Evolutionary conservation across 92 coral and sea anemone species (phyloP).

Genomic region (Epizoanthus rinbou): DNA sequence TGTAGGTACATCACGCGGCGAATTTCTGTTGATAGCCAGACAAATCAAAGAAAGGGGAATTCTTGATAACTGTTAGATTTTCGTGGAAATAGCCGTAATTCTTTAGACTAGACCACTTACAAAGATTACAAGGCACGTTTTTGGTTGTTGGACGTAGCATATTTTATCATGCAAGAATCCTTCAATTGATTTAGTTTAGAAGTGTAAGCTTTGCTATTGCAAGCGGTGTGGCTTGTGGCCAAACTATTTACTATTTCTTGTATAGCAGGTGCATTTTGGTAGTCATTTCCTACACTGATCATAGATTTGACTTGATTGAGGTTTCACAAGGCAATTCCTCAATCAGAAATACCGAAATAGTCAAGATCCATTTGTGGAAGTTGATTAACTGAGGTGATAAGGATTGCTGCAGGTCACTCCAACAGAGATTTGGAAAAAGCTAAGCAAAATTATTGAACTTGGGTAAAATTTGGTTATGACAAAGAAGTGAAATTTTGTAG

Average conservation of each 20-base stretch:
- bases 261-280: slow-evolving; percentile 33
- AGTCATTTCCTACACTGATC: slow-evolving; percentile 9
- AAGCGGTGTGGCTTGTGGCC: slow-evolving; percentile 36
- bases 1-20: slow-evolving; percentile 4
- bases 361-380: not conserved
- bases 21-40: not conserved
- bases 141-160: not conserved
- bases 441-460: not conserved
- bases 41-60: not conserved
- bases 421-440: not conserved
- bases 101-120: too few species aligned
- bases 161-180: not conserved
- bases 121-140: not conserved
- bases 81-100: too few species aligned
- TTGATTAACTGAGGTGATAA: not conserved
- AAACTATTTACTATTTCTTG: slow-evolving; percentile 26
- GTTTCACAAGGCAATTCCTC: not conserved
- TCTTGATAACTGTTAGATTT: too few species aligned
- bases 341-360: not conserved
- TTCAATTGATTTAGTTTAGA: not conserved
- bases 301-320: not conserved
- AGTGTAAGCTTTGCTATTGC: not conserved
- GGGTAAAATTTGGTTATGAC: not conserved
- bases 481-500: not conserved
- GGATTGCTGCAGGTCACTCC: too few species aligned